phyloP scores from a whole-genome alignment of 2,888 invertebrate genomes.

The Lasiommata megera region DNA sequence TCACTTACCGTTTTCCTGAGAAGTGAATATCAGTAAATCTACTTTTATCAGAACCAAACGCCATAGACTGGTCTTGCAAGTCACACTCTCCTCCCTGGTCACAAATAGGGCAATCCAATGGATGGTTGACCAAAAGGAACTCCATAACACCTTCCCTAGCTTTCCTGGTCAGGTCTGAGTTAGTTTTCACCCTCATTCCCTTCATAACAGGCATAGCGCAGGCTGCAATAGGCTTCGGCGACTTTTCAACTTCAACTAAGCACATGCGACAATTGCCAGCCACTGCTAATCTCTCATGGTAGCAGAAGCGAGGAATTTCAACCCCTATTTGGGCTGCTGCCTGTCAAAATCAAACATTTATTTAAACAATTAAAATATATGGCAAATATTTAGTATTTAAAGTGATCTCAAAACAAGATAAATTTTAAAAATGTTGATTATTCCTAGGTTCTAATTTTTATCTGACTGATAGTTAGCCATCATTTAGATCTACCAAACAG shows the following conservation, averaged over 20 bases:
- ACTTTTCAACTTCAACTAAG: conserved; percentile 99
- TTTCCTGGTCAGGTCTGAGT: conserved; percentile 94
- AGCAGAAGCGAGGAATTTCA: conserved; percentile 99
- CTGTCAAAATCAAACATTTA: conserved; percentile 63
- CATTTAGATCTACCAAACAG: no score
- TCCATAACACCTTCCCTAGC: conserved; percentile 96
- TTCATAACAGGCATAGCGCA: conserved; percentile 99
- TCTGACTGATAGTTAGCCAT: no score
- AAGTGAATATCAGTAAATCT: conserved; percentile 96
- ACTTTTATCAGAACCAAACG: conserved; percentile 97
- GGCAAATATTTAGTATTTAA: no score
- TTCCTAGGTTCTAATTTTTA: no score
- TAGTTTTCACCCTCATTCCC: conserved; percentile 99
- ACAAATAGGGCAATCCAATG: conserved; percentile 99
- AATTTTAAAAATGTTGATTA: no score
- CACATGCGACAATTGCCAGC: conserved; percentile 99
- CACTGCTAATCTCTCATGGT: conserved; percentile 98
- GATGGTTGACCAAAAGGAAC: conserved; percentile 98
- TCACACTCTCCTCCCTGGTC: conserved; percentile 98
- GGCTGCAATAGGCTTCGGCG: conserved; percentile 98
- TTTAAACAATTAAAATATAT: background rate
- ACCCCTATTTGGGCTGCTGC: conserved; percentile 97
- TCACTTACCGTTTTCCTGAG: conserved; percentile 90
- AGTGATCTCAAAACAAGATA: no score
- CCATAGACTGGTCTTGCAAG: conserved; percentile 99